Conservation (phyloP, 2,888 invertebrate species). For the Morpho achilles region DNA sequence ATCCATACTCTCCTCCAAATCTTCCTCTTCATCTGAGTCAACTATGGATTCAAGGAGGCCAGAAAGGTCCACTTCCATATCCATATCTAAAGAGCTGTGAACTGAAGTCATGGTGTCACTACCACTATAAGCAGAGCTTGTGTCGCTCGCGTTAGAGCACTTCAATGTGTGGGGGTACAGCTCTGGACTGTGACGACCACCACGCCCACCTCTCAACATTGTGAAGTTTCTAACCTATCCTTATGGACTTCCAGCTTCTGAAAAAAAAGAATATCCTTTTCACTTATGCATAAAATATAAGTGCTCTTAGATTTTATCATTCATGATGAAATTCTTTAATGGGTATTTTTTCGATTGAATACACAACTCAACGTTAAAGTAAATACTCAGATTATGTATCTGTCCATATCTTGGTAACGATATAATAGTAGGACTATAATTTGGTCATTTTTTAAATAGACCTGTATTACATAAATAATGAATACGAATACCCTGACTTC, state of each 20-base stretch:
- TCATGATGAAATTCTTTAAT: too few relatives aligned
- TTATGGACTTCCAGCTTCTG: conserved; percentile 59
- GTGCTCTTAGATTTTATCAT: too few relatives aligned
- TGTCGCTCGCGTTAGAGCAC: conserved; percentile 90
- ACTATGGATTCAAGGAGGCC: conserved; percentile 97
- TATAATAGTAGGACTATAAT: too few relatives aligned
- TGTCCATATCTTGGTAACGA: too few relatives aligned
- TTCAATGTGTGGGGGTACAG: conserved; percentile 92
- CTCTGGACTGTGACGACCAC: conserved; percentile 83
- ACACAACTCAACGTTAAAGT: too few relatives aligned
- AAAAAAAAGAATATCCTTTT: conserved; percentile 34
- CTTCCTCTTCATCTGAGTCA: conserved; percentile 97
- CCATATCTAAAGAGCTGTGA: conserved; percentile 89
- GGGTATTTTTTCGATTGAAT: too few relatives aligned
- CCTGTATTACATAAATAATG: too few relatives aligned
- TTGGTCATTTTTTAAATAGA: too few relatives aligned
- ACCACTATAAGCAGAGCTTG: conserved; percentile 97
- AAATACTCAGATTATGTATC: too few relatives aligned
- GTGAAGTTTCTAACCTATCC: conserved; percentile 63
- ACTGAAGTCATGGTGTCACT: conserved; percentile 97
- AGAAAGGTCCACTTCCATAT: conserved; percentile 92
- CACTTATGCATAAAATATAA: neutral
- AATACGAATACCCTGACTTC: too few relatives aligned
- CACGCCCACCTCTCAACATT: conserved; percentile 80
- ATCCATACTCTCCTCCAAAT: conserved; percentile 93